Base-by-base conservation (phyloP, 2,888 invertebrate species). In the Peribatodes rhomboidaria region DNA sequence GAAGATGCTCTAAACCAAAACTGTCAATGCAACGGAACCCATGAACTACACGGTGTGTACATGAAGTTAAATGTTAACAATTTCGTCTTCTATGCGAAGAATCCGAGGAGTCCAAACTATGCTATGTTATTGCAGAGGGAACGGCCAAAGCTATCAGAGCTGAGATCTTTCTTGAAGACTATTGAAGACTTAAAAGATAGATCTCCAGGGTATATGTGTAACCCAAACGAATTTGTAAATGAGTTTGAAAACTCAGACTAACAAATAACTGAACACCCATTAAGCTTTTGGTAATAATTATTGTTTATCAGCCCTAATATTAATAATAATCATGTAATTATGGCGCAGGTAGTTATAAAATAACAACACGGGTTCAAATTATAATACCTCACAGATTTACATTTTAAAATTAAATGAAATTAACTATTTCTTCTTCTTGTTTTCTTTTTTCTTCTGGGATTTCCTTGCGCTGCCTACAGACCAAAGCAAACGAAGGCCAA, bases 211-310 rank as follows among this genome's bases (percentile, higher is more conserved):
- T 53, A 22, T 22, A 1, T 53, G 39, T 53, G 53, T 39, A 39
- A 53, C 10, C 53, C 53, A 22, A 53, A 39, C 6, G 22, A 14
- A 22, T 53, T n/a, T 55, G 54, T 55, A 2, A 55, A 42, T 55
- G 33, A 42, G 7, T 55, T 55, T 42, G 42, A 42, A 3, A 3
- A 16, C 11, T 55, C 42, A 7, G 31, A 42, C 14, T 42, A 41
- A 27, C 27, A 6, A 27, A 27, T 27, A n/a, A n/a, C n/a, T n/a
- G 27, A 27, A 27, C 27, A 27, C n/a, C n/a, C n/a, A n/a, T n/a
- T n/a, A n/a, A n/a, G n/a, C n/a, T n/a, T n/a, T n/a, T n/a, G n/a
- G n/a, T n/a, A 27, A 27, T 27, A 27, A 4, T 27, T 6, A 27
- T 27, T 2, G 27, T 27, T 27, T 27, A 27, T n/a, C n/a, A n/a